Evolutionary conservation across 1,140 invertebrate species (phyloP), one percentile per base, ranked within the genome.

Genomic region (Aethina tumida): DNA sequence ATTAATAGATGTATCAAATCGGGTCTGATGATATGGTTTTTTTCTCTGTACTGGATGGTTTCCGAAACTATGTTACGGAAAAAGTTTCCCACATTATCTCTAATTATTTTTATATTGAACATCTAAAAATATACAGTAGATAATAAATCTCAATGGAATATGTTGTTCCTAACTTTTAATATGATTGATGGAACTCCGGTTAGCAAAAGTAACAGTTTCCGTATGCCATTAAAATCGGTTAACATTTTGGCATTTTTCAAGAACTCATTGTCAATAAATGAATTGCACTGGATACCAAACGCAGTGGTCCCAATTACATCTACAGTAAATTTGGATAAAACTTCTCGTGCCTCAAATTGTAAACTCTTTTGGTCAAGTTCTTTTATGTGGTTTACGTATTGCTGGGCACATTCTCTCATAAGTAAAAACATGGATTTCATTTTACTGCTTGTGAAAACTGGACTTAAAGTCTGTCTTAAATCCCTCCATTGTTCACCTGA

Each of bases 301-400:
- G 67, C 70, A 4, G 59, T 63, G 0, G 60, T 63, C 0, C 70
- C 71, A 15, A 75, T 74, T 3, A 78, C 71, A 47, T 79, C 75
- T 22, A 69, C 75, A 0, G 74, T 68, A 41, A 69, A 78, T 8
- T 67, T 64, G 0, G 67, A 64, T 8, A 60, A 63, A 6, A 69
- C 24, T 13, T 39, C 20, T 29, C 47, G 45, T 24, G 38, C 33
- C 26, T 55, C 44, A 5, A 52, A 5, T n/a, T 45, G 35, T 12
- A 45, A 18, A n/a, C 20, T 13, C 4, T 45, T 20, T 5, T 33
- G 7, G 16, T 35, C 16, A n/a, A 49, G 29, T 7, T 51, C 34
- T 0, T 47, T 7, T 10, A 57, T 55, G 45, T 58, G 42, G 0
- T 56, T 29, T 6, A 49, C 39, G 32, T 59, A 62, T 5, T 55